These are phyloP conservation scores for Hemitrygon akajei DNA, from an alignment of 2,797 vertebrate species.

Conservation along the genomic window DNA sequence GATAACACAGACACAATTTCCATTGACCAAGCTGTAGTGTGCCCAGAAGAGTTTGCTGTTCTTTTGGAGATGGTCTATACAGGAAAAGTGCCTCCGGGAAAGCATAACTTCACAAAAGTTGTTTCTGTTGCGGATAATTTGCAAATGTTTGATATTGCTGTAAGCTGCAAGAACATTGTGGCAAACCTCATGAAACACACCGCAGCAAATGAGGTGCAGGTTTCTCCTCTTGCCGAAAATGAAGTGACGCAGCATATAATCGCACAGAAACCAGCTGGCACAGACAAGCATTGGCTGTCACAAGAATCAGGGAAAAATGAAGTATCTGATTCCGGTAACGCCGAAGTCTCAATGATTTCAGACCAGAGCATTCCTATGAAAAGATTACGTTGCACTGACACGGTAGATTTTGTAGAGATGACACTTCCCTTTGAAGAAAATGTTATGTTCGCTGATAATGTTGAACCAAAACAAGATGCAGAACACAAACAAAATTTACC, in stretches of 20 bases:
- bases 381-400: neutral
- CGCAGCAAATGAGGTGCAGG: neutral
- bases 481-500: neutral
- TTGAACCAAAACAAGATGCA: neutral
- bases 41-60: constrained; percentile 72
- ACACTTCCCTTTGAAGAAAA: neutral
- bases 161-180: constrained; percentile 76
- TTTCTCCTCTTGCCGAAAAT: neutral
- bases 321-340: constrained; percentile 27
- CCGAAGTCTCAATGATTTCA: neutral
- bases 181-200: constrained; percentile 59
- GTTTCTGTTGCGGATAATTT: constrained; percentile 75
- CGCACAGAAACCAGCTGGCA: neutral
- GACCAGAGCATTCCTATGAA: neutral
- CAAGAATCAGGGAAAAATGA: neutral
- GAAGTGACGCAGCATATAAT: neutral
- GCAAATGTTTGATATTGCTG: constrained; percentile 83
- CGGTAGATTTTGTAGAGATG: neutral
- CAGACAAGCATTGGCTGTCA: neutral
- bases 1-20: constrained; percentile 69
- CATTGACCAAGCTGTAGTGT: constrained; percentile 68
- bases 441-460: neutral
- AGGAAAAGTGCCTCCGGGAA: constrained; percentile 70
- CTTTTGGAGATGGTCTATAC: constrained; percentile 78
- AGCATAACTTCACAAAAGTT: constrained; percentile 74